Evolutionary conservation across 2,797 vertebrate species (phyloP).

Genomic region (Pseudochaenichthys georgianus): DNA sequence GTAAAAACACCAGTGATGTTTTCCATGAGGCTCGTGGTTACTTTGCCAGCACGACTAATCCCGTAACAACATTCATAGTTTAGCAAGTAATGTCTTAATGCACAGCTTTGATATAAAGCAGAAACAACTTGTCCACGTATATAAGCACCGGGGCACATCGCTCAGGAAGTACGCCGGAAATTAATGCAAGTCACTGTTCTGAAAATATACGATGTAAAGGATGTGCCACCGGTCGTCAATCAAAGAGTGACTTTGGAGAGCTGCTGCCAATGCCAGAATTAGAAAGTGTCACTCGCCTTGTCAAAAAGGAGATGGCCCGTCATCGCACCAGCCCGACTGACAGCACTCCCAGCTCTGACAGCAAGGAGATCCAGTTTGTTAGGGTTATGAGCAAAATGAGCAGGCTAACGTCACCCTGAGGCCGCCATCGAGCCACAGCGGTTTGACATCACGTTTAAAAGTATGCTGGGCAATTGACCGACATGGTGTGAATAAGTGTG

Average conservation of each 20-base stretch:
- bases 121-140: not conserved
- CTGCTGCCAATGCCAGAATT: conserved; percentile 45
- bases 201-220: conserved; percentile 5
- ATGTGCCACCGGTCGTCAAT: conserved; percentile 37
- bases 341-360: conserved; percentile 33
- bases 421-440: conserved; percentile 6
- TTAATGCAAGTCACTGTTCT: not conserved
- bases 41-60: not conserved
- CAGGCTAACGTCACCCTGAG: conserved; percentile 12
- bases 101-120: not conserved
- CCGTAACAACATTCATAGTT: not conserved
- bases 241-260: conserved; percentile 32
- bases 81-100: not conserved
- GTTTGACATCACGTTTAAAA: conserved; percentile 10
- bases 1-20: too few relatives aligned
- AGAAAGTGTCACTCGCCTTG: conserved; percentile 53
- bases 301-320: conserved; percentile 35
- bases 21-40: not conserved
- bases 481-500: conserved; percentile 29
- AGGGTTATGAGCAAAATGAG: conserved; percentile 25
- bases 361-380: conserved; percentile 23
- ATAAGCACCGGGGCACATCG: not conserved
- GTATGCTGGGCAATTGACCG: conserved; percentile 14
- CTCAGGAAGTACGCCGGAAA: not conserved
- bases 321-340: conserved; percentile 29